Conservation (phyloP, 2,797 vertebrate genomes). For the Cetoscarus ocellatus region DNA sequence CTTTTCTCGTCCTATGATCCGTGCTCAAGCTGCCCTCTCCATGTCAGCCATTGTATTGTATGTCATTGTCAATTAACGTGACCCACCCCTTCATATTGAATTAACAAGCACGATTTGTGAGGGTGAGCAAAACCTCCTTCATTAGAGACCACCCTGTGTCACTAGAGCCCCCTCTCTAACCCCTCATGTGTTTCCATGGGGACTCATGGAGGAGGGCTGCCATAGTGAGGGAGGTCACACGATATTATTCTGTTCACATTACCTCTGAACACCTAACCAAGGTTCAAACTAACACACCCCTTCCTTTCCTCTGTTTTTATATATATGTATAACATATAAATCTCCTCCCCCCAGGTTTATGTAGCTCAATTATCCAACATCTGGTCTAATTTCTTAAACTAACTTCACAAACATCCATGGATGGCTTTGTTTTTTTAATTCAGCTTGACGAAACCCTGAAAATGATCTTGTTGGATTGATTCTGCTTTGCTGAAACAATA, state of each 20-base stretch:
- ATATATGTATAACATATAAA: too few relatives aligned
- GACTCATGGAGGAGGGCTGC: slow-evolving; percentile 30
- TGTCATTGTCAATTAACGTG: slow-evolving; percentile 58
- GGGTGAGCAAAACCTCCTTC: slow-evolving; percentile 23
- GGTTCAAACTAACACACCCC: slow-evolving; percentile 36
- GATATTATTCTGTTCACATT: slow-evolving; percentile 30
- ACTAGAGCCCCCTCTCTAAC: slow-evolving; percentile 42
- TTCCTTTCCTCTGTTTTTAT: not conserved
- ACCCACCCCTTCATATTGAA: slow-evolving; percentile 54
- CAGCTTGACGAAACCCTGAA: too few relatives aligned
- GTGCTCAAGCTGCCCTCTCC: slow-evolving; percentile 32
- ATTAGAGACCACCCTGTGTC: slow-evolving; percentile 31
- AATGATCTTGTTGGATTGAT: too few relatives aligned
- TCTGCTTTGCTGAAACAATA: too few relatives aligned
- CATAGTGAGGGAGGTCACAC: slow-evolving; percentile 49
- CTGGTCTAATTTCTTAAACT: too few relatives aligned
- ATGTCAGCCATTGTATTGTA: slow-evolving; percentile 41
- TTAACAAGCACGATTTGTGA: slow-evolving; percentile 46
- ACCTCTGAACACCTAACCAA: slow-evolving; percentile 43
- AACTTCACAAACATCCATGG: too few relatives aligned
- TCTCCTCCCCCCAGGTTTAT: not conserved
- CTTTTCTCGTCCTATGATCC: slow-evolving; percentile 32
- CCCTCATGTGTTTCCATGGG: slow-evolving; percentile 60
- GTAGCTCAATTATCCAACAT: too few relatives aligned
- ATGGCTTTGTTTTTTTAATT: too few relatives aligned